Percentiles rank a stretch among this genome's conserved stretches.
These are phyloP conservation scores for Vanacampus margaritifer DNA, from an alignment of 2,113 vertebrate species.

Conservation along the genomic window DNA sequence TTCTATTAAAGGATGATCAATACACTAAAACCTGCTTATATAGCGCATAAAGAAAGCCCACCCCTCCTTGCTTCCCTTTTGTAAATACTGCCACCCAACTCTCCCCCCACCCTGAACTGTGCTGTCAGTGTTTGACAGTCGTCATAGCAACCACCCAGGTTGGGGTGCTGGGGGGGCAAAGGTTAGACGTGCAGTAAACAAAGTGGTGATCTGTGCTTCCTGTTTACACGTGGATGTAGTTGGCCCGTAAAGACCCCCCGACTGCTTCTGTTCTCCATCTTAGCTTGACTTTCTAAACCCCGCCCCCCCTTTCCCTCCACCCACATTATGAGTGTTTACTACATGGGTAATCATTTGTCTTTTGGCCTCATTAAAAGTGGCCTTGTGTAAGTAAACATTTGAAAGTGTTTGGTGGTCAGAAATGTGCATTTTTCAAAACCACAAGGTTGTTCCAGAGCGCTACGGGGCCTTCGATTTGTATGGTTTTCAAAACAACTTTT, in stretches of 20 bases:
- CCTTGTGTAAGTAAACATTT: background rate
- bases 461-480: background rate
- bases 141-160: constrained; percentile 4
- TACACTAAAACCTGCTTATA: background rate
- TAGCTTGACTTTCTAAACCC: background rate
- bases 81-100: background rate
- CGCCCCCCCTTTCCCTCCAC: background rate
- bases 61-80: background rate
- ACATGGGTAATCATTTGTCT: constrained; percentile 3
- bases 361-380: constrained; percentile 3
- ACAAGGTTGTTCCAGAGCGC: background rate
- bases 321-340: constrained; percentile 7
- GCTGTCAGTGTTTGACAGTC: background rate
- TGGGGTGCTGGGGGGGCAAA: constrained; percentile 6
- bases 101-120: background rate
- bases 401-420: background rate
- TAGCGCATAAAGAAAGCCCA: background rate
- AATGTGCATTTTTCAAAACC: background rate
- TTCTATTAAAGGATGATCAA: background rate
- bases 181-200: constrained; percentile 44
- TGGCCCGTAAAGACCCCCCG: constrained; percentile 23
- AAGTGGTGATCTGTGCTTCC: constrained; percentile 50
- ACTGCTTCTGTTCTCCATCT: constrained; percentile 26
- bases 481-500: background rate
- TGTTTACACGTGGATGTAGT: constrained; percentile 49